Base-by-base conservation (phyloP, 2,113 vertebrate genomes). In the Tetrao urogallus region DNA sequence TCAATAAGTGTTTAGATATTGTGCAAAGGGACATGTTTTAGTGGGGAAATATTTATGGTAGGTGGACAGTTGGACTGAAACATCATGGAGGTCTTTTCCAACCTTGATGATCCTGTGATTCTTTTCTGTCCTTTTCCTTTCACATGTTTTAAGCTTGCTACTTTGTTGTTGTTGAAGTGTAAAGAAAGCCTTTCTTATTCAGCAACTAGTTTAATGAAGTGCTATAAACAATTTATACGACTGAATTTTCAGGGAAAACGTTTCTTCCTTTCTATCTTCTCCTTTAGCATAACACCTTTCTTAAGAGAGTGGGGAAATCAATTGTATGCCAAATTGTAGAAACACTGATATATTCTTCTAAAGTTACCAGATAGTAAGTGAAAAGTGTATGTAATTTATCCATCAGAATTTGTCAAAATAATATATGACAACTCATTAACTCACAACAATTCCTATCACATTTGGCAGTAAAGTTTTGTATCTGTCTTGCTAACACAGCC, bases 241-340 rank as follows among this genome's bases (percentile, higher is more conserved):
- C 32, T 0, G 0, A 87, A 18, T 82, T 96, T 93, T 90, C 45
- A 43, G n/a, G 25, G 32, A 4, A 6, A 3, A 24, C 8, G 13
- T 34, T 84, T 77, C 9, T 7, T 94, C 6, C 24, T 70, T 92
- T 88, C 22, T 82, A 25, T 36, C 82, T 86, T 66, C 34, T 94
- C 5, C 90, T 66, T 95, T 85, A 92, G 57, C 38, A 75, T 93
- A 71, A 92, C 48, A 21, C 7, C 88, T 89, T 93, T 48, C 20
- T 48, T 48, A 48, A 92, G 42, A 40, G 42, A 90, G 91, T 56
- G 52, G n/a, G 34, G 60, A 94, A 96, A 91, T 92, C 73, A 95
- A 38, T 69, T 88, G 56, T 7, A 83, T 21, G 47, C 80, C 76
- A 89, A 64, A 78, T 7, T 76, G 32, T 40, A 85, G 91, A 86